Evolutionary conservation across 2,113 vertebrate genomes (phyloP), one percentile per base, ranked within the genome.

Genomic region (Brachyistius frenatus): DNA sequence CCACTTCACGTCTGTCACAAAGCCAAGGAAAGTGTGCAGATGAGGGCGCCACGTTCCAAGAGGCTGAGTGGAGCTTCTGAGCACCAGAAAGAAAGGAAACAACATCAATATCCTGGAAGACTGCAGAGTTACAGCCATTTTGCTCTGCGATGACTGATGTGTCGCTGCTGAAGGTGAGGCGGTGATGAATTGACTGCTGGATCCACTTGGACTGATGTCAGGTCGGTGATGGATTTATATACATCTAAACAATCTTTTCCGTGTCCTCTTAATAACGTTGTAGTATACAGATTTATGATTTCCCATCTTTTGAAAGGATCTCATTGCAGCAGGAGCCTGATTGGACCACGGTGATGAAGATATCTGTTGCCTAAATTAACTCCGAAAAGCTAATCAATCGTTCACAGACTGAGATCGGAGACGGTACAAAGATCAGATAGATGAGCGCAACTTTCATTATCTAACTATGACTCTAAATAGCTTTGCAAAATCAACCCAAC

Each of bases 1-100:
- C 74, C 66, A 62, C 72, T 81, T 75, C 56, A 68, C 10, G 30
- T 79, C 53, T 80, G 66, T 66, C 60, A 56, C 71, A 71, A 67
- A 80, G 60, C 50, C 56, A 72, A 66, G 70, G 75, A 72, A 83
- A 75, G 16, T 5, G 31, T 36, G 55, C 14, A 67, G 69, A 88
- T 76, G 52, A 75, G 47, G 64, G 50, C 4, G 3, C 50, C 2
- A 35, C 53, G 63, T 44, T 23, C 46, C 5, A 15, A 0, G 14
- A 72, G 47, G 67, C 36, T 81, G 53, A 81, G 37, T 50, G 53
- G 64, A 73, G 30, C 14, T 56, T 36, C 63, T 77, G 66, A 83
- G 70, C 23, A 58, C 65, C 62, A 37, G 55, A 57, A 67, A 60
- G 33, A 70, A 39, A 37, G 62, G 44, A 46, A 83, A 74, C 41